phyloP scores from a whole-genome alignment of 1,140 invertebrate genomes.

The Piezodorus guildinii region DNA sequence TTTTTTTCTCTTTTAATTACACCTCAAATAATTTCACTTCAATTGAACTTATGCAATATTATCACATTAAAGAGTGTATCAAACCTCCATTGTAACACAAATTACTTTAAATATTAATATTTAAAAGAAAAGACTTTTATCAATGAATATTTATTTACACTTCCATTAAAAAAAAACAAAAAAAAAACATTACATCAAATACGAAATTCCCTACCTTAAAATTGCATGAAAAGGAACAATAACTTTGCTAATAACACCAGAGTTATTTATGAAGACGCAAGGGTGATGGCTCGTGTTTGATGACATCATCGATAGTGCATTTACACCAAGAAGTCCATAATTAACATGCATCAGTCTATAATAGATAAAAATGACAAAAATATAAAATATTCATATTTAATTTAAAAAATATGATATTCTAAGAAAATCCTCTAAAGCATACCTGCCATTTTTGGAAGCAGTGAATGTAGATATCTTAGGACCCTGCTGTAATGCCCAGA shows the following conservation, averaged over 20 bases:
- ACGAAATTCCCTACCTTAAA: conserved; percentile 41
- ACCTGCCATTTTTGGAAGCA: conserved; percentile 66
- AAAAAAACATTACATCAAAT: conserved; percentile 1
- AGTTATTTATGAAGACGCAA: conserved; percentile 68
- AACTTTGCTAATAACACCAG: conserved; percentile 67
- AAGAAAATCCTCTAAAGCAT: neutral
- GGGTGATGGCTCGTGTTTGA: conserved; percentile 48
- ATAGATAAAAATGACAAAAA: conserved; percentile 4
- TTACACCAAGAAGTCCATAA: conserved; percentile 60
- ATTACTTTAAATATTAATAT: too few species aligned
- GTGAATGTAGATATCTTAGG: conserved; percentile 80
- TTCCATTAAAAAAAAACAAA: too few species aligned
- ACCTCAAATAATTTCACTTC: too few species aligned
- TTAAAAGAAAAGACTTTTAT: neutral
- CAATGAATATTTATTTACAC: too few species aligned
- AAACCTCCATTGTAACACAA: too few species aligned
- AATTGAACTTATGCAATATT: too few species aligned
- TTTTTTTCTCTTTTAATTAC: too few species aligned
- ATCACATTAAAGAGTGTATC: too few species aligned
- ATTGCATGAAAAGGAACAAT: conserved; percentile 81
- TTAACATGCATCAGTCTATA: conserved; percentile 59
- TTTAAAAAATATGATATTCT: neutral
- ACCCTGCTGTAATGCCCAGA: conserved; percentile 76
- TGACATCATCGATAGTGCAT: conserved; percentile 32
- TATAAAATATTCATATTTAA: neutral